These are phyloP conservation scores for Galemys pyrenaicus DNA, from an alignment of 2,113 vertebrate species.

Conservation along the genomic window DNA sequence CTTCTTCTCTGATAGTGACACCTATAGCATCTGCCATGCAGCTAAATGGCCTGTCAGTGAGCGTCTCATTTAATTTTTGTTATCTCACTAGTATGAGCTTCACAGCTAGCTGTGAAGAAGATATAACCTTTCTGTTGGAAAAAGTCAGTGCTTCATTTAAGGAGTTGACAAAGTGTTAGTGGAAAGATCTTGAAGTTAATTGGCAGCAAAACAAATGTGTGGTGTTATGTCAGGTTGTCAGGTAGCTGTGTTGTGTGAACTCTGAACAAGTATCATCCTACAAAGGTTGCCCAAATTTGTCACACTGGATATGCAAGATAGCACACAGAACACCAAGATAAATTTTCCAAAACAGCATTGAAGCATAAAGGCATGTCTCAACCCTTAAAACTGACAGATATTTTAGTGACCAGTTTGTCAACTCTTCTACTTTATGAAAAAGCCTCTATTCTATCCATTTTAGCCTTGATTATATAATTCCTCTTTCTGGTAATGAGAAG, in stretches of 20 bases:
- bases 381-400: background rate
- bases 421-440: background rate
- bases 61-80: slow-evolving; percentile 62
- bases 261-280: background rate
- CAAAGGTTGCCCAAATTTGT: slow-evolving; percentile 54
- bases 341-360: background rate
- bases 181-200: slow-evolving; percentile 68
- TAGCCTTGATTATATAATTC: background rate
- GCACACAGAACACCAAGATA: slow-evolving; percentile 1
- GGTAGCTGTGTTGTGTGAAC: slow-evolving; percentile 44
- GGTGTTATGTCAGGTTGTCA: slow-evolving; percentile 58
- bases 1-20: background rate
- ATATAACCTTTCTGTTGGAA: slow-evolving; percentile 51
- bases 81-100: slow-evolving; percentile 69
- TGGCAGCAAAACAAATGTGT: slow-evolving; percentile 70
- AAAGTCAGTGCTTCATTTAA: slow-evolving; percentile 54
- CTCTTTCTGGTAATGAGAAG: background rate
- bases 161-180: slow-evolving; percentile 70
- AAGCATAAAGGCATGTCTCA: background rate
- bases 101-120: slow-evolving; percentile 55
- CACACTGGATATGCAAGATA: background rate
- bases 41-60: slow-evolving; percentile 61
- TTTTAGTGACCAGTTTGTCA: background rate
- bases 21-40: background rate
- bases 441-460: background rate